Evolutionary conservation across 2,113 vertebrate genomes (phyloP).

Genomic region (Phrynosoma platyrhinos): DNA sequence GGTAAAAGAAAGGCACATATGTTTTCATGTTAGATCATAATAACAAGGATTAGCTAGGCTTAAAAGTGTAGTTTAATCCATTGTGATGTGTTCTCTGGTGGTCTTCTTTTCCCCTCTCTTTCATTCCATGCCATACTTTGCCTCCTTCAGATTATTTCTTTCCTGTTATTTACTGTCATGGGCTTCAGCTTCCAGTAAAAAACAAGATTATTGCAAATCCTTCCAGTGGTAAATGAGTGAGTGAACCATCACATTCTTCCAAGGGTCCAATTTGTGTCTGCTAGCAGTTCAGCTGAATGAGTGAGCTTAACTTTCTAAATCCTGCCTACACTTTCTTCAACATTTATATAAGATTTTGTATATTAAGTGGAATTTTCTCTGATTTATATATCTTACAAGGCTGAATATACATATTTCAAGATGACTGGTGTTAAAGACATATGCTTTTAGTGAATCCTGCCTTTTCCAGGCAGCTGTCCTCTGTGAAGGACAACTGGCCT

Average conservation of each 20-base stretch:
- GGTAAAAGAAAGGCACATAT: constrained; percentile 75
- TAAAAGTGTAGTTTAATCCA: fast-evolving
- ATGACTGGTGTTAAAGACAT: constrained; percentile 8
- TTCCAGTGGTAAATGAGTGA: constrained; percentile 60
- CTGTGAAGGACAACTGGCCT: not conserved
- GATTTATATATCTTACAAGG: constrained; percentile 35
- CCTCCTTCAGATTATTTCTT: not conserved
- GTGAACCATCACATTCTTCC: constrained; percentile 54
- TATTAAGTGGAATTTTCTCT: constrained; percentile 50
- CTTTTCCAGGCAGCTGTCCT: constrained; percentile 24
- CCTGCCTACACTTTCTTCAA: constrained; percentile 20
- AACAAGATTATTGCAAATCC: constrained; percentile 61
- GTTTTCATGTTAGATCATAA: not conserved
- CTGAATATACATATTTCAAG: constrained; percentile 30
- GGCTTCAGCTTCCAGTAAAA: constrained; percentile 50
- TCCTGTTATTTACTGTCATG: constrained; percentile 46
- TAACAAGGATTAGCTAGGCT: not conserved
- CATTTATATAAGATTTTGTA: constrained; percentile 38
- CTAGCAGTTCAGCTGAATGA: constrained; percentile 58
- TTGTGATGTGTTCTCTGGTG: constrained; percentile 22
- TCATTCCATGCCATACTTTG: no score
- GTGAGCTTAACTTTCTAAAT: constrained; percentile 58
- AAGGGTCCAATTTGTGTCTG: constrained; percentile 60
- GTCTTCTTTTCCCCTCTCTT: constrained; percentile 15
- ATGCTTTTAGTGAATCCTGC: not conserved